These are phyloP conservation scores for Silurus glanis DNA, from an alignment of 2,113 vertebrate species.

Conservation along the genomic window DNA sequence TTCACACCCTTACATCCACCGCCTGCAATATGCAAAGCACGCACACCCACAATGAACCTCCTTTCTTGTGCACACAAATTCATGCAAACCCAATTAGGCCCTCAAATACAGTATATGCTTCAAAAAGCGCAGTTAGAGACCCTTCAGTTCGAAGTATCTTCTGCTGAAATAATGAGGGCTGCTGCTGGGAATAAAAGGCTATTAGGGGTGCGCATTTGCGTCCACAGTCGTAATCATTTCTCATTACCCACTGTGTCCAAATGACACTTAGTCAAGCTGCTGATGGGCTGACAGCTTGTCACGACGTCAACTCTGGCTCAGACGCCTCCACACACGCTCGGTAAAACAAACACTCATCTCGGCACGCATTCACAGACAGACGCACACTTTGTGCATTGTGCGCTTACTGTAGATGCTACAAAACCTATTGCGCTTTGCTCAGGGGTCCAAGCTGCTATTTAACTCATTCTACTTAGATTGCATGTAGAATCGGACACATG, in stretches of 20 bases:
- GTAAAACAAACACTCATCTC: slow-evolving; percentile 22
- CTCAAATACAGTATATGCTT: slow-evolving; percentile 1
- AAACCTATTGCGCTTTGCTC: background rate
- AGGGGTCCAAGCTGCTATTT: background rate
- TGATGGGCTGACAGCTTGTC: slow-evolving; percentile 50
- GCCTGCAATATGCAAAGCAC: slow-evolving; percentile 39
- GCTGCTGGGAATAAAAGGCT: slow-evolving; percentile 30
- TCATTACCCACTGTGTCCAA: slow-evolving; percentile 42
- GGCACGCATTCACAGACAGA: background rate
- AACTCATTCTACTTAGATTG: background rate
- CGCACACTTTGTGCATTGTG: background rate
- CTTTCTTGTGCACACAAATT: slow-evolving; percentile 41
- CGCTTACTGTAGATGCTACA: background rate
- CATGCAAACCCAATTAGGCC: slow-evolving; percentile 38
- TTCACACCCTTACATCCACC: background rate
- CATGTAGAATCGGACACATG: background rate
- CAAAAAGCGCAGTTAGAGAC: background rate
- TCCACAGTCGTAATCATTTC: slow-evolving; percentile 38
- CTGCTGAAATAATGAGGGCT: slow-evolving; percentile 16
- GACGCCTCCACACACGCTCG: slow-evolving; percentile 23
- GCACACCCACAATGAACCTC: slow-evolving; percentile 20
- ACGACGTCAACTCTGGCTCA: slow-evolving; percentile 44
- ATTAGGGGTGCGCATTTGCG: slow-evolving; percentile 9
- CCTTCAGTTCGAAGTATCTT: background rate
- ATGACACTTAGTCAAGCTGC: slow-evolving; percentile 46